Percentiles rank a stretch among this genome's conserved stretches.
Evolutionary conservation across 2,797 vertebrate genomes (phyloP).

Genomic region (Petrocephalus schoutedeni): DNA sequence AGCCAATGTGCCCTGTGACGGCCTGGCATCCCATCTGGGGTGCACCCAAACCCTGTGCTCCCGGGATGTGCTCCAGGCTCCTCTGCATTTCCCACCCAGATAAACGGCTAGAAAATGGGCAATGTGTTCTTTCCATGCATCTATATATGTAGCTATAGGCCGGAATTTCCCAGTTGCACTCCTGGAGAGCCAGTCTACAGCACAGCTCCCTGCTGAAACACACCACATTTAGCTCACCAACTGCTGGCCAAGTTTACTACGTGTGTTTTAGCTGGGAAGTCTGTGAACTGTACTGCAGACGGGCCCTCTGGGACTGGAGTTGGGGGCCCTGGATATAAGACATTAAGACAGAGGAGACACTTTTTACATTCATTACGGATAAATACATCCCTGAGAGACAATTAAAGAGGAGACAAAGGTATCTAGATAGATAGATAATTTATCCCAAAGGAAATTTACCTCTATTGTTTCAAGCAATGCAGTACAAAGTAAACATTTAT

Average conservation of each 20-base stretch:
- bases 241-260: not conserved
- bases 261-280: not conserved
- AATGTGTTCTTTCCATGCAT: not conserved
- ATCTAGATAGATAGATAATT: too few relatives aligned
- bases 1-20: not conserved
- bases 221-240: not conserved
- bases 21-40: not conserved
- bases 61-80: not conserved
- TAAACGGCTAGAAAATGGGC: not conserved
- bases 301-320: not conserved
- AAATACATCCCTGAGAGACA: not conserved
- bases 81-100: not conserved
- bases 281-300: not conserved
- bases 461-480: not conserved
- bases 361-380: not conserved
- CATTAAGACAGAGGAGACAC: not conserved
- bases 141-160: not conserved
- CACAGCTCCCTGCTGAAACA: not conserved
- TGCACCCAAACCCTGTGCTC: not conserved
- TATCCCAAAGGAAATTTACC: too few relatives aligned
- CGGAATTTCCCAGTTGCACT: not conserved
- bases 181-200: not conserved
- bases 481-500: not conserved
- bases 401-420: not conserved
- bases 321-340: not conserved